Conservation (phyloP, 2,113 vertebrate genomes). For the Heliornis fulica region DNA sequence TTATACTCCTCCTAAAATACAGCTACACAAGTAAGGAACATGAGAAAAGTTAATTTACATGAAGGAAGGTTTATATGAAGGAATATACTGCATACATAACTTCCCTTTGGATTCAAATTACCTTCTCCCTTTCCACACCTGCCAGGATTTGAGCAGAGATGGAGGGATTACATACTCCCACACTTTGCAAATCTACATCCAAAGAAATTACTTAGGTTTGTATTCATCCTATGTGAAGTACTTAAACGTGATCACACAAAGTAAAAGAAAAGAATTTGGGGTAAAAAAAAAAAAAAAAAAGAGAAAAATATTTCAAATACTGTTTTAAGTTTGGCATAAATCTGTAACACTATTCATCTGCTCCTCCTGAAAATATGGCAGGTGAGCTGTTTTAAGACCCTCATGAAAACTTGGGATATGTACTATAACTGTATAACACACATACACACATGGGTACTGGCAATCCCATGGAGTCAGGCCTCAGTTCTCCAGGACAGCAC, state of each 20-base stretch:
- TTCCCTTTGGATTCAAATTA: background rate
- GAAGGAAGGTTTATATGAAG: background rate
- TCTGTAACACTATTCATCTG: background rate
- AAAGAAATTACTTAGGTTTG: background rate
- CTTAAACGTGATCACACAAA: background rate
- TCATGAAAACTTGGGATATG: background rate
- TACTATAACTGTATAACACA: background rate
- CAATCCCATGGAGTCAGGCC: background rate
- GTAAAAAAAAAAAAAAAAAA: fast-evolving
- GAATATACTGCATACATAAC: background rate
- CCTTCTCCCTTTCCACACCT: background rate
- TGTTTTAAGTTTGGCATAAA: background rate
- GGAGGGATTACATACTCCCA: background rate
- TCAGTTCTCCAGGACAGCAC: background rate
- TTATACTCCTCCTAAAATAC: background rate
- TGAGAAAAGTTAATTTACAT: background rate
- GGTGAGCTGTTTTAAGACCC: background rate
- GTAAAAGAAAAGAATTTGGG: background rate
- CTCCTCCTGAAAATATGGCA: background rate
- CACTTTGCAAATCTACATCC: background rate
- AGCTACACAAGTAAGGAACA: background rate
- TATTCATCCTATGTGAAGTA: background rate
- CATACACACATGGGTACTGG: background rate
- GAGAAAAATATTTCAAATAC: background rate
- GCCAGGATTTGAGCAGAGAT: background rate